Base-by-base conservation (phyloP, 2,888 invertebrate genomes). In the Chironomus tentans region DNA sequence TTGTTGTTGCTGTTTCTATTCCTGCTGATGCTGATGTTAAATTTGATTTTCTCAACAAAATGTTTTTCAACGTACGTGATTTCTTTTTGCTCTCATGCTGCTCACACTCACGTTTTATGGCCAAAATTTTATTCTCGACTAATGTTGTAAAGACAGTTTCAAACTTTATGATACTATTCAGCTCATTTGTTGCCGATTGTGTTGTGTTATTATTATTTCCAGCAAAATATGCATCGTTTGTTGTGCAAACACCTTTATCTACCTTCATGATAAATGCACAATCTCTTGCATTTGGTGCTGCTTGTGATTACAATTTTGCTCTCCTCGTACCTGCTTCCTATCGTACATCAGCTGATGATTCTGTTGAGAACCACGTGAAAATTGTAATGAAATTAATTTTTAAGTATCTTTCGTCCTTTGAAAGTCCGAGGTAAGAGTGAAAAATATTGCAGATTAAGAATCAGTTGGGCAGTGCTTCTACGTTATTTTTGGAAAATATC, bases 101-200 rank as follows among this genome's bases (percentile, higher is more conserved):
- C 79, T 84, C 84, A 71, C 83, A 83, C 74, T 84, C 84, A 22
- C 83, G 82, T 78, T 84, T 84, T 77, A 84, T 83, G 38, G 82
- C 83, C 78, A 82, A 79, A 80, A 84, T 81, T 80, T 84, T 84
- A 79, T 84, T 83, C 79, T 84, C 82, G 78, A 84, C 80, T 77
- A 84, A 80, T 18, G 82, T 81, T 77, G 81, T 81, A 76, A 84
- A 84, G n/a, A 84, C 82, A 12, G 83, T 81, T 78, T 84, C 84
- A 74, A 84, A 84, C 77, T 83, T 83, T 21, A 83, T 80, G n/a
- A 83, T 82, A 15, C 82, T 80, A 77, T 82, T 81, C 77, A 82
- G 79, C 77, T 84, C 83, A 62, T 79, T 79, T 68, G 81, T 79
- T n/a, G 81, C 38, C 10, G 38, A 2, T 38, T 38, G 38, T 38